Evolutionary conservation across 1,140 invertebrate species (phyloP).

Genomic region (Tetramorium simillimum): DNA sequence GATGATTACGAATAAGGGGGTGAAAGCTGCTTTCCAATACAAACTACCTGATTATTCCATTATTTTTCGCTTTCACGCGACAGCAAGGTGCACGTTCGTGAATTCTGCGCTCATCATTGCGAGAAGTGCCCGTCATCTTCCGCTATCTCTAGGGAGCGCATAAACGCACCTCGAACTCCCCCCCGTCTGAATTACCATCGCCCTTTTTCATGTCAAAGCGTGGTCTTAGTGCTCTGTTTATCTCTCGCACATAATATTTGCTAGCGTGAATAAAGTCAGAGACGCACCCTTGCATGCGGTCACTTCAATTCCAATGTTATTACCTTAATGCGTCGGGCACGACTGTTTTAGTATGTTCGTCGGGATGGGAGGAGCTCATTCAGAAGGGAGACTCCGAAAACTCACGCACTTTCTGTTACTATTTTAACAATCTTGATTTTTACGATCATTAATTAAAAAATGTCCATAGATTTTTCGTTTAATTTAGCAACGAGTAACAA

Average conservation of each 20-base stretch:
- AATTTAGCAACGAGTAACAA: neutral
- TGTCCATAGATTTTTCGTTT: neutral
- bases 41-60: neutral
- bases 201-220: neutral
- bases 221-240: constrained; percentile 1
- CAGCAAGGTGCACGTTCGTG: neutral
- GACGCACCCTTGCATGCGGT: constrained; percentile 59
- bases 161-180: neutral
- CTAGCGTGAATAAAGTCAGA: constrained; percentile 48
- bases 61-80: neutral
- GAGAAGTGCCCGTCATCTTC: neutral
- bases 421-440: neutral
- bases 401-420: neutral
- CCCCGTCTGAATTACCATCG: constrained; percentile 45
- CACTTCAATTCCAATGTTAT: constrained; percentile 69
- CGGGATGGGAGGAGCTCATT: constrained; percentile 14
- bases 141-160: neutral
- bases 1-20: neutral
- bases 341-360: neutral
- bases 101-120: neutral
- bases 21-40: neutral
- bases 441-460: neutral
- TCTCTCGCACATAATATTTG: constrained; percentile 25
- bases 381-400: neutral
- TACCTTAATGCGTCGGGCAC: constrained; percentile 61